Percentiles rank a stretch among this genome's conserved stretches.
phyloP scores from a whole-genome alignment of 2,797 vertebrate species.

The Pelobates cultripes region DNA sequence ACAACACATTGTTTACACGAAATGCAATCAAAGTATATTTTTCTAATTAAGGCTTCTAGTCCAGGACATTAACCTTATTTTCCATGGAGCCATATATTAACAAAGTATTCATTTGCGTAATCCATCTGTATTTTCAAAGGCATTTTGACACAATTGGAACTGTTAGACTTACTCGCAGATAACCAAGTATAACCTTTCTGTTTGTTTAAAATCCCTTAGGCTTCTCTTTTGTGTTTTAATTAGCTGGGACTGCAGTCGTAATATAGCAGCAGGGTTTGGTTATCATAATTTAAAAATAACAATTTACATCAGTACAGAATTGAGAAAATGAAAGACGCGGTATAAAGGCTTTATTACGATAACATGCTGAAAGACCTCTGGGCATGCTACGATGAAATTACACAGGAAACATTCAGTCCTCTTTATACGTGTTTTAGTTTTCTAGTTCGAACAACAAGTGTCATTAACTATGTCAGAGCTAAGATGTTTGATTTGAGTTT shows the following conservation, averaged over 20 bases:
- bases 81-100: constrained; percentile 22
- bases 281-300: constrained; percentile 52
- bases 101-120: constrained; percentile 46
- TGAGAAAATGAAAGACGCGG: constrained; percentile 45
- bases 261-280: constrained; percentile 47
- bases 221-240: constrained; percentile 47
- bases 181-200: constrained; percentile 46
- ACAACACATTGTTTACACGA: background rate
- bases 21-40: background rate
- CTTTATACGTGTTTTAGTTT: background rate
- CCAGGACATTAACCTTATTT: background rate
- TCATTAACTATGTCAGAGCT: constrained; percentile 34
- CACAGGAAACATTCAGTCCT: constrained; percentile 32
- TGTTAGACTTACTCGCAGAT: constrained; percentile 34
- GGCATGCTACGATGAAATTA: constrained; percentile 37
- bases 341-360: constrained; percentile 48
- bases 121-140: constrained; percentile 47
- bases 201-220: constrained; percentile 44
- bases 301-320: constrained; percentile 47
- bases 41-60: constrained; percentile 13
- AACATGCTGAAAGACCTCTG: constrained; percentile 43
- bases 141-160: constrained; percentile 47
- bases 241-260: constrained; percentile 30
- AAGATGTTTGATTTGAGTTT: background rate
- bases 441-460: constrained; percentile 25